Percentiles rank a stretch among this genome's conserved stretches.
phyloP scores from a whole-genome alignment of 1,140 invertebrate genomes.

The Drosophila teissieri region DNA sequence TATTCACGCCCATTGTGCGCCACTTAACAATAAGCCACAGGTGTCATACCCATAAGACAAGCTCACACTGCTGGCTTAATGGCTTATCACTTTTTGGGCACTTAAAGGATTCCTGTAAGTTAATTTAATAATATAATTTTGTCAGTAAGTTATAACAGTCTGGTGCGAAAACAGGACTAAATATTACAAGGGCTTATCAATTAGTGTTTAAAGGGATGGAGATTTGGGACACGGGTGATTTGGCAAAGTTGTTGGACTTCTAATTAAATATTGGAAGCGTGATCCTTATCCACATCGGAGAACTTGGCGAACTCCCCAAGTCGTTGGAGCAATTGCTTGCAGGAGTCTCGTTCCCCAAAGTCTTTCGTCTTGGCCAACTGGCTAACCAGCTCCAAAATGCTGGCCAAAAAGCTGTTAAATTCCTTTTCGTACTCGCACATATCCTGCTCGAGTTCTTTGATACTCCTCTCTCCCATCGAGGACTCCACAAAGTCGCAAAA shows the following conservation, averaged over 20 bases:
- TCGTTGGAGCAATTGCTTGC: constrained; percentile 44
- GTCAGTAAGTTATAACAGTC: too few relatives aligned
- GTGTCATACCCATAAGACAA: constrained; percentile 20
- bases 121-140: neutral
- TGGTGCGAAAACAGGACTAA: too few relatives aligned
- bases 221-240: constrained; percentile 18
- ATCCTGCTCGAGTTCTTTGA: neutral
- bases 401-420: constrained; percentile 32
- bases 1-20: constrained; percentile 62
- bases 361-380: constrained; percentile 28
- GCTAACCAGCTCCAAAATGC: constrained; percentile 44
- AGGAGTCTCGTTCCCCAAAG: constrained; percentile 23
- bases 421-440: constrained; percentile 42
- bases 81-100: neutral
- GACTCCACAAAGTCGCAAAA: constrained; percentile 40
- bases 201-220: neutral
- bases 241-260: constrained; percentile 5
- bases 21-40: constrained; percentile 20
- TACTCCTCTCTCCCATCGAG: neutral
- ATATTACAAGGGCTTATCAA: neutral
- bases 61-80: neutral
- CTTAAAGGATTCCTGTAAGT: neutral
- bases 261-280: neutral
- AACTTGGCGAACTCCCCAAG: constrained; percentile 13
- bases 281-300: neutral